Conservation (phyloP, 2,888 invertebrate genomes). For the Laspeyria flexula region DNA sequence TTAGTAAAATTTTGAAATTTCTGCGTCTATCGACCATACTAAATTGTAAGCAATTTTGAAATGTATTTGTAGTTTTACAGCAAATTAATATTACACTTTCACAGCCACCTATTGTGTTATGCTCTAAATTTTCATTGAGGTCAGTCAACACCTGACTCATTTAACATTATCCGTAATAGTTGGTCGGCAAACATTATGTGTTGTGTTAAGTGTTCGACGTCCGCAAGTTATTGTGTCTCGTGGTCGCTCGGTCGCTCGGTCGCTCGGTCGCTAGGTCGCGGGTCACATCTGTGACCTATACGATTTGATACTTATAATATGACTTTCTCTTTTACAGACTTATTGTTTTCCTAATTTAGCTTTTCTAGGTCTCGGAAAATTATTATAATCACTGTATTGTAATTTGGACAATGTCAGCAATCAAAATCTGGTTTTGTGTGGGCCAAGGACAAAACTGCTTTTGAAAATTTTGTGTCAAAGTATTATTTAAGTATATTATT, state of each 20-base stretch:
- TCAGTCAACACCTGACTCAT: constrained; percentile 13
- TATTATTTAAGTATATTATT: background rate
- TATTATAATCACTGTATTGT: background rate
- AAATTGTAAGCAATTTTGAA: too few species aligned
- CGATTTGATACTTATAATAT: constrained; percentile 4
- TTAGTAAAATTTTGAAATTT: too few species aligned
- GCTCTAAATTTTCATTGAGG: constrained; percentile 6
- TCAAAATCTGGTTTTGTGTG: background rate
- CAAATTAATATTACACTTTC: too few species aligned
- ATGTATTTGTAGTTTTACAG: too few species aligned
- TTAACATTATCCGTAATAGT: constrained; percentile 17
- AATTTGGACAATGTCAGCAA: background rate
- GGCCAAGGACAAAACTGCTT: background rate
- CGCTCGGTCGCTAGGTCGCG: too few species aligned
- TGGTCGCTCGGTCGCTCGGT: too few species aligned
- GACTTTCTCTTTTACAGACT: constrained; percentile 15
- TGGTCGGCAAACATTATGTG: constrained; percentile 8
- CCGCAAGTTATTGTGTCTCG: constrained; percentile 10
- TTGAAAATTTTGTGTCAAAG: background rate
- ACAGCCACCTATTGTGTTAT: too few species aligned
- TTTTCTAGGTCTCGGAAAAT: background rate
- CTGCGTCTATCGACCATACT: too few species aligned
- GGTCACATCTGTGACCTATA: constrained; percentile 5
- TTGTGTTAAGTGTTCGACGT: constrained; percentile 9
- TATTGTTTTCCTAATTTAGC: background rate